phyloP scores from a whole-genome alignment of 2,888 invertebrate genomes.

The Heliconius sara region DNA sequence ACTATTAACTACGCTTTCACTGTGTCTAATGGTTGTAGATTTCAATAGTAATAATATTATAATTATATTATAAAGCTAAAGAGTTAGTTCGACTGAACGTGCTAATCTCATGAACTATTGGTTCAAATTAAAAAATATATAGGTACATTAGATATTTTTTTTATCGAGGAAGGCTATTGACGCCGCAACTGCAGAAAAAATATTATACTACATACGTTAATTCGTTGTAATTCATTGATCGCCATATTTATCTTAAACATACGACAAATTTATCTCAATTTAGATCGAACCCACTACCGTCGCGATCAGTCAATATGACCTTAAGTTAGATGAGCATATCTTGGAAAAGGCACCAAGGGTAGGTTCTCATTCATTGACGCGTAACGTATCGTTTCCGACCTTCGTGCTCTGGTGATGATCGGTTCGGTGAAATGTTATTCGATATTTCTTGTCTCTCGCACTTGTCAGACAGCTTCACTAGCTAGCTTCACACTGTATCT shows the following conservation, averaged over 20 bases:
- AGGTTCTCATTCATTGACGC: constrained; percentile 23
- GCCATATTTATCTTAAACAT: no score
- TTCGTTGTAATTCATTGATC: no score
- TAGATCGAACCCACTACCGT: background rate
- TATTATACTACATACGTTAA: no score
- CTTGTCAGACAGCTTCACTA: no score
- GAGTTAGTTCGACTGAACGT: no score
- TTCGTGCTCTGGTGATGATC: constrained; percentile 24
- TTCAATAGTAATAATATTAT: background rate
- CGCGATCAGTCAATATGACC: background rate
- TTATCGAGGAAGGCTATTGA: no score
- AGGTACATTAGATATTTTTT: no score
- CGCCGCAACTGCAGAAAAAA: no score
- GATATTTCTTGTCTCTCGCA: background rate
- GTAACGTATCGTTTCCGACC: constrained; percentile 35
- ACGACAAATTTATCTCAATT: no score
- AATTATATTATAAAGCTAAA: no score
- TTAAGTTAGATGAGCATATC: background rate
- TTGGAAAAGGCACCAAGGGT: background rate
- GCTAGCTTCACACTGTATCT: background rate
- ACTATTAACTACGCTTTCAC: background rate
- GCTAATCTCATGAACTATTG: no score
- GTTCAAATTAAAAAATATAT: no score
- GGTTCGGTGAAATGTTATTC: background rate
- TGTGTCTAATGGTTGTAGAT: background rate